Percentiles rank a stretch among this genome's conserved stretches.
Conservation (phyloP, 1,140 invertebrate species). For the Chironomus tepperi region DNA sequence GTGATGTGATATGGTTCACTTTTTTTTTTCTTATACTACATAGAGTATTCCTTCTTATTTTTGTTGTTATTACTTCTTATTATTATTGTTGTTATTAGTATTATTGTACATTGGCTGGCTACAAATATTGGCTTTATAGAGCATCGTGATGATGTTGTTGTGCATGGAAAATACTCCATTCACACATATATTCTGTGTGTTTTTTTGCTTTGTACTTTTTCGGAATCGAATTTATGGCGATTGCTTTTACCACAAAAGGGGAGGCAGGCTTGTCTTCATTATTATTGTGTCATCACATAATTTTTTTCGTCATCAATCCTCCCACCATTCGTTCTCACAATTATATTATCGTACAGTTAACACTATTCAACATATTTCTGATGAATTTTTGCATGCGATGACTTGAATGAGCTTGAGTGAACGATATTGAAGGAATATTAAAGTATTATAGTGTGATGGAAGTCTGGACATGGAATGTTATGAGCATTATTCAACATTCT, state of each 20-base stretch:
- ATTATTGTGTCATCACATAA: not conserved
- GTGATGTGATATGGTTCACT: conserved; percentile 20
- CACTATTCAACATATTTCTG: no score
- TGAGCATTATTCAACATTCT: no score
- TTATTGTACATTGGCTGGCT: not conserved
- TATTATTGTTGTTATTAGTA: conserved; percentile 17
- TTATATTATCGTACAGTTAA: no score
- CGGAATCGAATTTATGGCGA: conserved; percentile 1
- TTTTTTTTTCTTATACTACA: not conserved
- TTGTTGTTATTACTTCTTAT: not conserved
- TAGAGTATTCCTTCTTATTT: not conserved
- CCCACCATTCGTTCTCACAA: not conserved
- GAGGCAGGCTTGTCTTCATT: conserved; percentile 1
- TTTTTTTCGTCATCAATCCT: not conserved
- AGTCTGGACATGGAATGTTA: no score
- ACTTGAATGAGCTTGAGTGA: no score
- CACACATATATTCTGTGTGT: no score
- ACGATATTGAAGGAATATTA: no score
- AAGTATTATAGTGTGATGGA: no score
- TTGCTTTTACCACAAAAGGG: not conserved
- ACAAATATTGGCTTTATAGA: conserved; percentile 6
- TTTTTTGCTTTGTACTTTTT: no score
- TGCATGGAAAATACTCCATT: no score
- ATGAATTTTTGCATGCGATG: no score
- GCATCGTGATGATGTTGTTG: not conserved